Percentiles rank a stretch among this genome's conserved stretches.
phyloP scores from a whole-genome alignment of 2,888 invertebrate genomes.

The Dasypolia templi region DNA sequence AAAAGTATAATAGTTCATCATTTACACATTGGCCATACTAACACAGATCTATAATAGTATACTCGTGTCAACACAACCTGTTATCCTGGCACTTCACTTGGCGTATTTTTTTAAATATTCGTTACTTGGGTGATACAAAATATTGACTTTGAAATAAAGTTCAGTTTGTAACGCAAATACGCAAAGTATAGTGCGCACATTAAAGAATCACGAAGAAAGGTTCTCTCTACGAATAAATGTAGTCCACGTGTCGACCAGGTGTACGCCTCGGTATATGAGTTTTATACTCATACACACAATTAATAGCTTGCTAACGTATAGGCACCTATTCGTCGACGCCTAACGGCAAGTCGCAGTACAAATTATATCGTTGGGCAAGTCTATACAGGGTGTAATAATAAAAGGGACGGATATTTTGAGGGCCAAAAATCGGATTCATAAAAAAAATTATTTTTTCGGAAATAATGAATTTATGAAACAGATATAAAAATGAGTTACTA shows the following conservation, averaged over 20 bases:
- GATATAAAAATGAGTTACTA: neutral
- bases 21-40: constrained; percentile 41
- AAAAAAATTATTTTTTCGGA: neutral
- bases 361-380: constrained; percentile 26
- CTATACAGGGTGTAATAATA: constrained; percentile 29
- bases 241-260: constrained; percentile 18
- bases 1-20: constrained; percentile 39
- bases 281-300: constrained; percentile 28
- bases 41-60: constrained; percentile 48
- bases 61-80: constrained; percentile 62
- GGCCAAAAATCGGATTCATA: neutral
- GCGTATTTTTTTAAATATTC: constrained; percentile 9
- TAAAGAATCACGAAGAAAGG: constrained; percentile 41
- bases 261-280: constrained; percentile 30
- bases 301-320: constrained; percentile 32
- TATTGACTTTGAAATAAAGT: neutral
- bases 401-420: neutral
- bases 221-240: constrained; percentile 22
- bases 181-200: constrained; percentile 26
- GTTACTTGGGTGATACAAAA: constrained; percentile 15
- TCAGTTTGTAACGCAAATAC: neutral
- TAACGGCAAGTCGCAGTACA: constrained; percentile 22
- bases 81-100: constrained; percentile 26
- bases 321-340: constrained; percentile 32
- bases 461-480: neutral